A percentile compares a stretch with the other conserved stretches of the same genome.
Conservation (phyloP, 64 coral and sea anemone genomes). For the Porites australiensis region DNA sequence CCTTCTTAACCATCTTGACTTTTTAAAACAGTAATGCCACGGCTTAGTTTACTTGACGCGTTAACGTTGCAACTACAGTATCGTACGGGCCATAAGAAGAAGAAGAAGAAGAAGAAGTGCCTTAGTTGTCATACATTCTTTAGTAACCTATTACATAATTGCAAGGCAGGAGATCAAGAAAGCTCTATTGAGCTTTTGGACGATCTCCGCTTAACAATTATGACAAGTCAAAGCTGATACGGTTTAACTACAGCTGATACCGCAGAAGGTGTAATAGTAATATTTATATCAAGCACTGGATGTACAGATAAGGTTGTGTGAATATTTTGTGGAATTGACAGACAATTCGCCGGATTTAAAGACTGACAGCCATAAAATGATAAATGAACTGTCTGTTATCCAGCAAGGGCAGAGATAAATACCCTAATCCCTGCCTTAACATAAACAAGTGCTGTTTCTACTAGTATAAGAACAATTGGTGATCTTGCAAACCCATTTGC, state of each 20-base stretch:
- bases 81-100: no score
- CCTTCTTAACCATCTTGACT: background rate
- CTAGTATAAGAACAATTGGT: background rate
- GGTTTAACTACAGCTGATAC: no score
- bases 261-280: background rate
- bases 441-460: constrained; percentile 9
- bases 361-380: constrained; percentile 5
- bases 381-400: background rate
- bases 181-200: background rate
- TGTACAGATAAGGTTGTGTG: background rate
- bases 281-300: background rate
- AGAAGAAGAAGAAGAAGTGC: no score
- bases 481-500: background rate
- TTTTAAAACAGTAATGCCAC: background rate
- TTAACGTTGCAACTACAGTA: no score
- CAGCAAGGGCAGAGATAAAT: background rate
- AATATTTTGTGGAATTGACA: background rate
- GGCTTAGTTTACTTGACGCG: no score
- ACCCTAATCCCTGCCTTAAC: background rate
- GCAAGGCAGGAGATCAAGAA: background rate
- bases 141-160: background rate
- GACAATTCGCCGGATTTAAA: constrained; percentile 1
- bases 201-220: no score
- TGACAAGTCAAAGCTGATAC: background rate
- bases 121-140: no score